These are phyloP conservation scores for Pseudotriccus pelzelni DNA, from an alignment of 2,797 vertebrate genomes.

Conservation along the genomic window DNA sequence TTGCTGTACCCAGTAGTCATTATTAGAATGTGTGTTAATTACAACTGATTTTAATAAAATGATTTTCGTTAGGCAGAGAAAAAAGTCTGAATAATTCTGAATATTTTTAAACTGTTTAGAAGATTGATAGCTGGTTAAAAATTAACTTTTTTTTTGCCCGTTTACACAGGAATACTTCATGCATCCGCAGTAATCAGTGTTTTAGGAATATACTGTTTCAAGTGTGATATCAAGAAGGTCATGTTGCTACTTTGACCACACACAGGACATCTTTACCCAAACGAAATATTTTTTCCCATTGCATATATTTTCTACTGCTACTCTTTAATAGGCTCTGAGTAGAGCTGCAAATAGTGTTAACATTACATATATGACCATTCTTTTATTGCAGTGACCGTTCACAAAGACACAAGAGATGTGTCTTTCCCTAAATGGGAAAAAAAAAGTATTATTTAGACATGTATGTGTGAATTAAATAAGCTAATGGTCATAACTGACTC, in stretches of 20 bases:
- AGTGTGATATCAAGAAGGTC: not conserved
- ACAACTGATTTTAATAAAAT: conserved; percentile 6
- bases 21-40: not conserved
- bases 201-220: not conserved
- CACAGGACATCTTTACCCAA: not conserved
- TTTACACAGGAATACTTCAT: not conserved
- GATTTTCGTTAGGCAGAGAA: not conserved
- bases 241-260: not conserved
- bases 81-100: not conserved
- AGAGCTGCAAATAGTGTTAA: not conserved
- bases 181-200: not conserved
- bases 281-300: not conserved
- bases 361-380: not conserved
- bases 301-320: not conserved
- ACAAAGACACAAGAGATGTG: not conserved
- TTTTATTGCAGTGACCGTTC: not conserved
- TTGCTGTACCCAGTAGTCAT: not conserved
- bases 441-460: not conserved
- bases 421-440: not conserved
- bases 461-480: not conserved
- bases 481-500: not conserved
- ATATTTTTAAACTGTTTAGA: not conserved
- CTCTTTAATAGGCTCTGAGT: not conserved
- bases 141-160: not conserved
- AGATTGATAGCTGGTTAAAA: not conserved